Conservation (phyloP, 64 coral and sea anemone species). For the Montipora sp. region DNA sequence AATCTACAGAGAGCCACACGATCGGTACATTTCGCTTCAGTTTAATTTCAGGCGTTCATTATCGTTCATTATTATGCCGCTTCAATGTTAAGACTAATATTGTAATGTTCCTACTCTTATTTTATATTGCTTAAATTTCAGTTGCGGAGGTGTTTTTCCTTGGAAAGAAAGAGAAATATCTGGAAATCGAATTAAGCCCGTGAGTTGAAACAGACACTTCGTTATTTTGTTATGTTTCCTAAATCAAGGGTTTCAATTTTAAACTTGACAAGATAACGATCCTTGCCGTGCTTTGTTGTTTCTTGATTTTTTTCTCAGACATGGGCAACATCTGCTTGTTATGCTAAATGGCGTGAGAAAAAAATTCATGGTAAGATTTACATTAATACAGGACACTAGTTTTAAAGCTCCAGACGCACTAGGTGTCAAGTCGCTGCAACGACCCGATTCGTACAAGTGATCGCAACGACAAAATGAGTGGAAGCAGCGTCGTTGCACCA, state of each 20-base stretch:
- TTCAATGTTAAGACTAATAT: neutral
- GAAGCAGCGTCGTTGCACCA: too few species aligned
- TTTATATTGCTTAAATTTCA: neutral
- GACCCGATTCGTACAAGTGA: too few species aligned
- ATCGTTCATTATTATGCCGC: too few species aligned
- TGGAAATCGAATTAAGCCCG: slow-evolving; percentile 86
- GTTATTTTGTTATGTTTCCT: neutral
- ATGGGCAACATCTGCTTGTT: slow-evolving; percentile 83
- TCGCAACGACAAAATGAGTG: too few species aligned
- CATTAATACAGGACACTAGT: neutral
- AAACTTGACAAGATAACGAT: too few species aligned
- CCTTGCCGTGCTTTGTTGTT: too few species aligned
- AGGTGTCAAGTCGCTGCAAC: too few species aligned
- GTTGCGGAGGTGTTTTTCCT: slow-evolving; percentile 96
- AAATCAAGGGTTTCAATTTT: too few species aligned
- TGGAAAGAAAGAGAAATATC: slow-evolving; percentile 82
- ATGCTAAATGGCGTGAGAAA: slow-evolving; percentile 82
- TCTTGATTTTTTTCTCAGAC: slow-evolving; percentile 26
- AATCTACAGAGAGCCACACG: too few species aligned
- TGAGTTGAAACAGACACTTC: slow-evolving; percentile 35
- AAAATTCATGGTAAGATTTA: slow-evolving; percentile 65
- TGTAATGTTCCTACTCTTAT: neutral
- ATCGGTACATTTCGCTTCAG: too few species aligned
- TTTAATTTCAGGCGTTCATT: too few species aligned
- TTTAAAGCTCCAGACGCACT: too few species aligned